Conservation (phyloP, 2,888 invertebrate genomes). For the Troides helena region DNA sequence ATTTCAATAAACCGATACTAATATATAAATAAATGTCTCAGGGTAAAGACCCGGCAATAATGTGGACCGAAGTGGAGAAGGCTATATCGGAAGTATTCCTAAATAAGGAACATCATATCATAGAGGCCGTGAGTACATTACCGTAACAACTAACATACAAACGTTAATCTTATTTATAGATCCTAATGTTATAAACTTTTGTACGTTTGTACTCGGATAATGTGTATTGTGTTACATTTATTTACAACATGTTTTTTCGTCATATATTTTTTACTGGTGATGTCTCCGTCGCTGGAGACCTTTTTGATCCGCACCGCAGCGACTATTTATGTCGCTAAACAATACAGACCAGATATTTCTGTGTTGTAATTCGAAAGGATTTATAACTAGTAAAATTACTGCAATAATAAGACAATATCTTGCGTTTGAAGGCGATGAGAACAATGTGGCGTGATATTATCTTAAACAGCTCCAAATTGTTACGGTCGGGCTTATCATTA, state of each 20-base stretch:
- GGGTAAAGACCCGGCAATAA: slow-evolving; percentile 84
- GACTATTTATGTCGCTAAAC: too few relatives aligned
- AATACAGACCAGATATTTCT: too few relatives aligned
- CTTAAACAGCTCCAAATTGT: too few relatives aligned
- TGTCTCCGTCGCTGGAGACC: neutral
- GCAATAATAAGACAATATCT: too few relatives aligned
- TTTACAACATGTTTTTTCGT: neutral
- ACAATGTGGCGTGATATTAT: too few relatives aligned
- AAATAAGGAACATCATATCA: slow-evolving; percentile 86
- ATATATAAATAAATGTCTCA: slow-evolving; percentile 39
- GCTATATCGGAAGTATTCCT: slow-evolving; percentile 86
- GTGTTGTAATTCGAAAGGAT: too few relatives aligned
- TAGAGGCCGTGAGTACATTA: slow-evolving; percentile 73
- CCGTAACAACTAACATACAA: neutral
- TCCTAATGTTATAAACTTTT: neutral
- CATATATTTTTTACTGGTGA: neutral
- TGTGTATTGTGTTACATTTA: neutral
- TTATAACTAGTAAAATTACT: too few relatives aligned
- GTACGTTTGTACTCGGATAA: neutral
- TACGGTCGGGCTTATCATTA: too few relatives aligned
- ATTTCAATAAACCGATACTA: neutral
- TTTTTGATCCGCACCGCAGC: too few relatives aligned
- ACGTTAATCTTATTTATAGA: neutral
- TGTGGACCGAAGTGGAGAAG: slow-evolving; percentile 91
- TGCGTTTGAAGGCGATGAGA: too few relatives aligned